phyloP scores from a whole-genome alignment of 2,888 invertebrate species.

The Antheraea yamamai region DNA sequence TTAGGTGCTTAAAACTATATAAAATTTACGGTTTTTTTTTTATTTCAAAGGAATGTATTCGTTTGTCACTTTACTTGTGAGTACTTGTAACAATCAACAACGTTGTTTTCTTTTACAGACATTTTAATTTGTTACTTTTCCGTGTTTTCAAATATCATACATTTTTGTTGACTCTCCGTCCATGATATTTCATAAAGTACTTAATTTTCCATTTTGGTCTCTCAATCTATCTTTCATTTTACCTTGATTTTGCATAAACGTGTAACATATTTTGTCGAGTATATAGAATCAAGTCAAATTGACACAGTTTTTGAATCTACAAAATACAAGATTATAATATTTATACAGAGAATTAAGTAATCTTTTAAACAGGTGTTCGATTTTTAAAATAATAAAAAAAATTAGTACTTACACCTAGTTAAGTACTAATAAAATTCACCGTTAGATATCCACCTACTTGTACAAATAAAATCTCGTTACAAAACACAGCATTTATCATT shows the following conservation, averaged over 20 bases:
- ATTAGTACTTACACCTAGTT: background rate
- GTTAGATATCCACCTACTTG: constrained; percentile 27
- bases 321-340: background rate
- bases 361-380: background rate
- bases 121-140: background rate
- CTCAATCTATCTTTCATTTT: constrained; percentile 30
- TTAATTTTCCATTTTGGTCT: constrained; percentile 66
- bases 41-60: background rate
- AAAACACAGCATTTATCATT: constrained; percentile 51
- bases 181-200: constrained; percentile 72
- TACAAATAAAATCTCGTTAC: constrained; percentile 34
- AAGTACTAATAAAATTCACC: constrained; percentile 3
- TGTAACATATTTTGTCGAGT: background rate
- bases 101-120: background rate
- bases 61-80: background rate
- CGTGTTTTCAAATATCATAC: constrained; percentile 29
- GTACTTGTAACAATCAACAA: background rate
- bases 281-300: background rate
- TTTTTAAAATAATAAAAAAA: background rate
- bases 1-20: constrained; percentile 40
- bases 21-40: background rate
- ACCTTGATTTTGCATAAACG: background rate
- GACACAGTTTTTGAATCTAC: background rate
- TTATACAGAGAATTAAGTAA: background rate
- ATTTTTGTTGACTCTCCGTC: constrained; percentile 74